Conservation (phyloP, 2,888 invertebrate species). For the Quadroppia sp. region DNA sequence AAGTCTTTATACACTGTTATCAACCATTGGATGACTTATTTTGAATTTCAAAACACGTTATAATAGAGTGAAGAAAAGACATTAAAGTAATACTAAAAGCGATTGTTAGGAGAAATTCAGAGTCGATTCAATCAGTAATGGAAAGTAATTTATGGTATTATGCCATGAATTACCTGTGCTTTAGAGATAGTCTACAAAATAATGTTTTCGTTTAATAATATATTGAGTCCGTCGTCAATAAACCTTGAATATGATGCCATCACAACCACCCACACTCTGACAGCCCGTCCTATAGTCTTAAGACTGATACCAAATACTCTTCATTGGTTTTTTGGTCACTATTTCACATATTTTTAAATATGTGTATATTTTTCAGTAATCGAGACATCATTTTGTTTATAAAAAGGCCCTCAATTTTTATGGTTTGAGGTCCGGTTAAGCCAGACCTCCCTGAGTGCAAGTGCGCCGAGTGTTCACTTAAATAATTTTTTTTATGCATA, state of each 20-base stretch:
- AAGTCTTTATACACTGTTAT: conserved; percentile 17
- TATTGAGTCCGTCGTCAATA: conserved; percentile 24
- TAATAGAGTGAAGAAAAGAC: background rate
- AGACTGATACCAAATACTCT: no score
- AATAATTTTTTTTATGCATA: background rate
- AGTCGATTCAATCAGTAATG: background rate
- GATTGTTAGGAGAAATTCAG: background rate
- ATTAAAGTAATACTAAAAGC: background rate
- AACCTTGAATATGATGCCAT: conserved; percentile 1
- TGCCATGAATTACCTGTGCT: background rate
- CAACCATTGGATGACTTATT: background rate
- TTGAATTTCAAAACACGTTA: background rate
- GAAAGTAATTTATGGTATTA: conserved; percentile 27
- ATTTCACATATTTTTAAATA: no score
- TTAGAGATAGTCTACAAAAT: background rate
- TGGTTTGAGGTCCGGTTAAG: conserved; percentile 21
- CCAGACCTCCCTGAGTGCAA: conserved; percentile 27
- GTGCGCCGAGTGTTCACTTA: conserved; percentile 13
- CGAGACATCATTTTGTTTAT: conserved; percentile 21
- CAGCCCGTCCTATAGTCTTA: background rate
- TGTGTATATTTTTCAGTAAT: background rate
- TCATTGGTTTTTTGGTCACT: no score
- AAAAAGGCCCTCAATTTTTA: background rate
- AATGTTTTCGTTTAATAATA: conserved; percentile 32
- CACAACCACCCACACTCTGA: conserved; percentile 29